Evolutionary conservation across 1,140 invertebrate genomes (phyloP).

Genomic region (Drosophila tsacasi): DNA sequence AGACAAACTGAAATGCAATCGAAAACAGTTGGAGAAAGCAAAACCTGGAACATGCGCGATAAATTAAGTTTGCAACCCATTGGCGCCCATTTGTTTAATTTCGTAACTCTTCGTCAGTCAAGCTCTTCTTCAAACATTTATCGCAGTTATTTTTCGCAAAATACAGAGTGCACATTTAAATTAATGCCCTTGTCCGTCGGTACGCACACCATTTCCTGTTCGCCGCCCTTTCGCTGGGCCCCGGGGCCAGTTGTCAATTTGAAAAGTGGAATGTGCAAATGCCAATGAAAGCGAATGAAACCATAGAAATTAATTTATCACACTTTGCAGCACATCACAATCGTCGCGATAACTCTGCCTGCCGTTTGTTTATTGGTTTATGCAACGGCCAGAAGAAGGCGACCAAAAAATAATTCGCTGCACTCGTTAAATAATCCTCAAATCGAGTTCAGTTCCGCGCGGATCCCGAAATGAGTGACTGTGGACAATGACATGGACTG

Average conservation of each 20-base stretch:
- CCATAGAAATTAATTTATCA: conserved; percentile 84
- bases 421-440: conserved; percentile 61
- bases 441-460: conserved; percentile 38
- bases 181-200: conserved; percentile 40
- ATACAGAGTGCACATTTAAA: conserved; percentile 24
- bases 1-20: neutral
- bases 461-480: conserved; percentile 36
- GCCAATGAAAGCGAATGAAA: conserved; percentile 81
- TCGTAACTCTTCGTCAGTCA: conserved; percentile 7
- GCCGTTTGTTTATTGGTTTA: conserved; percentile 63
- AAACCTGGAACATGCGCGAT: conserved; percentile 18
- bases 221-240: conserved; percentile 33
- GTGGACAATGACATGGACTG: conserved; percentile 56
- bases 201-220: conserved; percentile 32
- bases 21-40: neutral
- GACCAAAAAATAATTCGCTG: conserved; percentile 39
- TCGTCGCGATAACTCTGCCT: conserved; percentile 69
- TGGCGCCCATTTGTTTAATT: conserved; percentile 12
- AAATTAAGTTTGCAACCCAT: conserved; percentile 3
- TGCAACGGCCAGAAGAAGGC: conserved; percentile 7
- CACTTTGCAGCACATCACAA: conserved; percentile 72
- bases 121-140: conserved; percentile 11
- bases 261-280: conserved; percentile 67
- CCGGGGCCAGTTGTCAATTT: conserved; percentile 64
- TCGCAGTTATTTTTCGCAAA: conserved; percentile 9